phyloP scores from a whole-genome alignment of 1,140 invertebrate genomes.

The Marisa cornuarietis region DNA sequence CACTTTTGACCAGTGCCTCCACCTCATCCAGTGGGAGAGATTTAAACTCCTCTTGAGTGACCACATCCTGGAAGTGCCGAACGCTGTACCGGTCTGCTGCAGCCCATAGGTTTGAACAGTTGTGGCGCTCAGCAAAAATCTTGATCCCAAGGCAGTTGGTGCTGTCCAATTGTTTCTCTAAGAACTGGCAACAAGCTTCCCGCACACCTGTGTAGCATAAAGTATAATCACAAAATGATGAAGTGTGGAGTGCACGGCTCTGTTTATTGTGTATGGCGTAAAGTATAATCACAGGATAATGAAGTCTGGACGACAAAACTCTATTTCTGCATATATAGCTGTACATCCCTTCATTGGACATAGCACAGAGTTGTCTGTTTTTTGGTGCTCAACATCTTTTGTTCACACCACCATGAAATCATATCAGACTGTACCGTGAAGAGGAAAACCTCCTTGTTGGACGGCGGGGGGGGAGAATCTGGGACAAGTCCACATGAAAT shows the following conservation, averaged over 20 bases:
- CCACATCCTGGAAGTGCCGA: slow-evolving; percentile 60
- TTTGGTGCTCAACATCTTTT: too few relatives aligned
- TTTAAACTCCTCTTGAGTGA: slow-evolving; percentile 60
- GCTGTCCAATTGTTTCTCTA: slow-evolving; percentile 61
- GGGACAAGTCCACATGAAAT: too few relatives aligned
- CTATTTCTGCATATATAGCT: too few relatives aligned
- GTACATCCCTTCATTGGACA: too few relatives aligned
- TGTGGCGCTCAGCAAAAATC: slow-evolving; percentile 61
- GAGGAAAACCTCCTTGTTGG: too few relatives aligned
- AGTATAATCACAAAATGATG: not conserved
- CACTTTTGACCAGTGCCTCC: slow-evolving; percentile 55
- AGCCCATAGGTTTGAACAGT: slow-evolving; percentile 45
- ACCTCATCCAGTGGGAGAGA: slow-evolving; percentile 56
- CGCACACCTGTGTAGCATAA: slow-evolving; percentile 61
- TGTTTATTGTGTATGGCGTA: not conserved
- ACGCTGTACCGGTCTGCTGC: slow-evolving; percentile 54
- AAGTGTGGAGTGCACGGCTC: not conserved
- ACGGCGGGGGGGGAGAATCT: too few relatives aligned
- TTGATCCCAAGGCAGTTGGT: slow-evolving; percentile 67
- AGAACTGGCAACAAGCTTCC: slow-evolving; percentile 58
- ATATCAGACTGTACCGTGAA: too few relatives aligned
- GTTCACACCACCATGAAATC: too few relatives aligned
- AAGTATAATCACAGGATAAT: too few relatives aligned
- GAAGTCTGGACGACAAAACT: too few relatives aligned
- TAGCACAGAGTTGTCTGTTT: too few relatives aligned